A percentile compares a stretch with the other conserved stretches of the same genome.
Evolutionary conservation across 2,888 invertebrate species (phyloP).

Genomic region (Proisotoma minuta): DNA sequence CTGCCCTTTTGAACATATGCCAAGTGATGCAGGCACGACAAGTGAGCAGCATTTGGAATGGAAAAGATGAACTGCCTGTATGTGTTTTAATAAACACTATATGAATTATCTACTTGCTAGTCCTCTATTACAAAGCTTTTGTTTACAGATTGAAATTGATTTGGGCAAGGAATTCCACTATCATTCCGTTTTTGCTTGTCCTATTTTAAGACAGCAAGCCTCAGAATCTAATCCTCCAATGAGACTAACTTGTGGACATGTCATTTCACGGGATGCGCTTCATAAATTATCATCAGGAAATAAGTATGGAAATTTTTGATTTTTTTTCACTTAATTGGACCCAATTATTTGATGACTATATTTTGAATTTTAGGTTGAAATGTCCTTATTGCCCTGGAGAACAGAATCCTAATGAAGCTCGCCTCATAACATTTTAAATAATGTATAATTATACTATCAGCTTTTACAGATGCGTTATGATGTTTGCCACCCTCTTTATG

Average conservation of each 20-base stretch:
- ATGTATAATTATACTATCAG: background rate
- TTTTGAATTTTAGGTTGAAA: slow-evolving; percentile 67
- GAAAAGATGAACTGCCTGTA: slow-evolving; percentile 92
- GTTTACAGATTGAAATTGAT: slow-evolving; percentile 83
- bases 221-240: slow-evolving; percentile 96
- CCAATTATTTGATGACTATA: background rate
- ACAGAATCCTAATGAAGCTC: slow-evolving; percentile 86
- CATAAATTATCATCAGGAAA: slow-evolving; percentile 88
- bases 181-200: slow-evolving; percentile 98
- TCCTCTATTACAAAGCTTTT: no score
- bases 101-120: slow-evolving; percentile 1
- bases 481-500: background rate
- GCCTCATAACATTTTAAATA: slow-evolving; percentile 83
- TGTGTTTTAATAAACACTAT: slow-evolving; percentile 51
- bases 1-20: slow-evolving; percentile 88
- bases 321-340: background rate
- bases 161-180: slow-evolving; percentile 84
- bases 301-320: slow-evolving; percentile 62
- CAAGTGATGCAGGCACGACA: slow-evolving; percentile 84
- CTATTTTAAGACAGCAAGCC: slow-evolving; percentile 93
- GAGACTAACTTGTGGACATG: slow-evolving; percentile 94
- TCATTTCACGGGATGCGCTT: slow-evolving; percentile 94
- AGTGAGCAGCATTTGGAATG: slow-evolving; percentile 90
- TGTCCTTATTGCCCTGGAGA: slow-evolving; percentile 99
- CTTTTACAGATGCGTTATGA: background rate